phyloP scores from a whole-genome alignment of 2,113 vertebrate species.

The Rhegmatorhina hoffmannsi region DNA sequence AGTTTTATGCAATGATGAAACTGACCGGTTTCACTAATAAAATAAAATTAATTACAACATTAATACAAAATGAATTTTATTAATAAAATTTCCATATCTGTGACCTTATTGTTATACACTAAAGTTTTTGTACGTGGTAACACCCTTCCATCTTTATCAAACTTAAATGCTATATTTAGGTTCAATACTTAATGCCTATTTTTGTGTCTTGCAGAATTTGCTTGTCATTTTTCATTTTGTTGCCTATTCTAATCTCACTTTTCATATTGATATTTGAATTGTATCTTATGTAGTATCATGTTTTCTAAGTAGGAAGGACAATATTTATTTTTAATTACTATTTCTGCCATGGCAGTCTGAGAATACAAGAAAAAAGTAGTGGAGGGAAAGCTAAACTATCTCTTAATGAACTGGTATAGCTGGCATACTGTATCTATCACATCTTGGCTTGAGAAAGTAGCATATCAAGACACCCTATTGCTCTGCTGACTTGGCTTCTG shows the following conservation, averaged over 20 bases:
- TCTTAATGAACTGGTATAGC: neutral
- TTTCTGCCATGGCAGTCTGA: neutral
- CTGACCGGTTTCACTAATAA: neutral
- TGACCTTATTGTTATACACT: neutral
- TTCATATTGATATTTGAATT: neutral
- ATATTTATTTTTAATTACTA: neutral
- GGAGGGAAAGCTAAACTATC: neutral
- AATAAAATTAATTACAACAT: neutral
- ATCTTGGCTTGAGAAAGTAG: neutral
- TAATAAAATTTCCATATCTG: neutral
- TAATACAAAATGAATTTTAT: neutral
- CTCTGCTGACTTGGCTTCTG: neutral
- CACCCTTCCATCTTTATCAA: neutral
- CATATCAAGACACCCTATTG: neutral
- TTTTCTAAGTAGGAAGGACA: neutral
- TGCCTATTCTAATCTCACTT: neutral
- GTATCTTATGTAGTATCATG: neutral
- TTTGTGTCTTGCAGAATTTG: neutral
- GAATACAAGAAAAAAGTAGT: neutral
- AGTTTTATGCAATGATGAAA: neutral
- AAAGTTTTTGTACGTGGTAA: neutral
- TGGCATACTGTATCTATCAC: neutral
- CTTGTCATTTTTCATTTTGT: neutral
- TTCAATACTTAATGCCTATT: neutral
- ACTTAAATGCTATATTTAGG: neutral